Base-by-base conservation (phyloP, 2,797 vertebrate species). In the Crypturellus tataupa region DNA sequence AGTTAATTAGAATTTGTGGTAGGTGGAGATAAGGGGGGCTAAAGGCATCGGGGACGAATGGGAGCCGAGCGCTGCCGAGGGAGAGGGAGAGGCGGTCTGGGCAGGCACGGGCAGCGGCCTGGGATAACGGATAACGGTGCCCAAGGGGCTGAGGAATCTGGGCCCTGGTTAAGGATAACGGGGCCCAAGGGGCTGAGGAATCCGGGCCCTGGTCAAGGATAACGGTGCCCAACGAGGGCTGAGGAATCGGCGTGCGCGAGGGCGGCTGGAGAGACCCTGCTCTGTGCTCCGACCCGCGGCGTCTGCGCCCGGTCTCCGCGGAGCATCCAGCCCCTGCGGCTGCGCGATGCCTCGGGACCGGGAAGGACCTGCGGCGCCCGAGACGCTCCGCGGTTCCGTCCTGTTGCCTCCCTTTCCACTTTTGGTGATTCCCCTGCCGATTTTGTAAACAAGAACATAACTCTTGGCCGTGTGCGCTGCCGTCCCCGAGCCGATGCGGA, bases 321-420 rank as follows among this genome's bases (percentile, higher is more conserved):
- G 18, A 55, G 53, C 53, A 31, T 55, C 53, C 53, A 31, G 40
- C 60, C 35, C 44, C 25, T 10, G 1, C 0, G 55, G 37, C 62
- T 35, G 10, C 17, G 5, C 1, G 2, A 19, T 29, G 69, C 29
- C 2, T 12, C 2, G 3, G 49, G 24, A 18, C 2, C 2, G n/a
- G 49, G 49, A 35, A 25, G 10, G 58, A 39, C 15, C 58, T 33
- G 47, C 15, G 60, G 49, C 40, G 51, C 42, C 81, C 9, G 0
- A 42, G 29, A 29, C 42, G 12, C 27, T 29, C 5, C 1, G 33
- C 12, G 23, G 7, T 62, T 29, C 35, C 33, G 7, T 15, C 9
- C 29, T 16, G 7, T 7, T 13, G 44, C 40, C 5, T 51, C 2
- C 5, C 24, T n/a, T 27, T 20, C 55, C 63, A 44, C 55, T 37